Base-by-base conservation (phyloP, 2,797 vertebrate species). In the Acomys russatus region DNA sequence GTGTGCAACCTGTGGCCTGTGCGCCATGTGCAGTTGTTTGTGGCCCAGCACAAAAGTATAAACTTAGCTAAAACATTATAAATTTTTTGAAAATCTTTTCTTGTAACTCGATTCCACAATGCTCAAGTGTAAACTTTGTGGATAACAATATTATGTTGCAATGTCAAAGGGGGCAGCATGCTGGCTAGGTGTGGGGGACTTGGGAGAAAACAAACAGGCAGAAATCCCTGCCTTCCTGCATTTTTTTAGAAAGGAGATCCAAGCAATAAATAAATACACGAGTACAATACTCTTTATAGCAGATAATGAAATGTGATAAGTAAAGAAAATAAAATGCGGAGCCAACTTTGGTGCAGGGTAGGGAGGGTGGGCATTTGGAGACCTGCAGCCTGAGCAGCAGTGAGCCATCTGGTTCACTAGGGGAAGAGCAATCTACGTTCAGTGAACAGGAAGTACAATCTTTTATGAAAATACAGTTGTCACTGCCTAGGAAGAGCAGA, bases 221-320 rank as follows among this genome's bases (percentile, higher is more conserved):
- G 76, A 84, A 89, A 66, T 35, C 25, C 12, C 38, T 74, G 64
- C 20, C 35, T 89, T 66, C 9, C 3, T 49, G 33, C 20, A 71
- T 35, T 87, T 71, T 95, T 92, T 87, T 88, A 70, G 71, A 22
- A 44, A 59, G 12, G 28, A 22, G 11, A 79, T 66, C 30, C 20
- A 66, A 83, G 28, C 23, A 89, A 88, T 74, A 88, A 68, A 68
- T 85, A 93, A 88, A 88, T 86, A 84, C 23, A 25, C 51, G 49
- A 94, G 68, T 56, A 63, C 88, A 91, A 82, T 20, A 90, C 9
- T 78, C 33, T 30, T 12, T 10, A 66, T 44, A 76, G 70, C 76
- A 83, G 6, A 66, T 90, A 17, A 64, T 73, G 68, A 18, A 49
- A 77, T 80, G 56, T 66, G 71, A 66, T 51, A 90, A 90, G 33